Evolutionary conservation across 2,113 vertebrate species (phyloP).

Genomic region (Tricholaema leucomelas): DNA sequence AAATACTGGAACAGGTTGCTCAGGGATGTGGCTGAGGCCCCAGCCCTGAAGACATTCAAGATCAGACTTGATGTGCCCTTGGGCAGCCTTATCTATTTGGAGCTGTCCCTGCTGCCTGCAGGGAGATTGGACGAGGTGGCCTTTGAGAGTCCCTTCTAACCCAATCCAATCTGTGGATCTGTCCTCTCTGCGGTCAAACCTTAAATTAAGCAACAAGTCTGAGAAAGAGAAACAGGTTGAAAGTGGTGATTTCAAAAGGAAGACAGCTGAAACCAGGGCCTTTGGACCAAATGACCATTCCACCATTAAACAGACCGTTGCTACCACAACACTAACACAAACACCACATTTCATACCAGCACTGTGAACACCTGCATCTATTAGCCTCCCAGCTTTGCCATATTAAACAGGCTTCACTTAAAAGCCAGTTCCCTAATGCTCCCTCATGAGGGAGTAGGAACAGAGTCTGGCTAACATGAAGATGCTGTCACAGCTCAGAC

Average conservation of each 20-base stretch:
- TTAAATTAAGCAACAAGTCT: background rate
- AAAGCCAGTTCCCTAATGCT: background rate
- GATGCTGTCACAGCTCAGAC: constrained; percentile 39
- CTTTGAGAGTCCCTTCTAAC: no score
- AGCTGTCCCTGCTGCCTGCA: no score
- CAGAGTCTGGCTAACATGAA: background rate
- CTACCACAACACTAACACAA: constrained; percentile 66
- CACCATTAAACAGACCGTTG: constrained; percentile 15
- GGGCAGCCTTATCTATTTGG: no score
- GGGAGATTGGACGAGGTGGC: no score
- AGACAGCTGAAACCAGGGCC: constrained; percentile 31
- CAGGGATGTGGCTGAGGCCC: no score
- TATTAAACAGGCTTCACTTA: constrained; percentile 38
- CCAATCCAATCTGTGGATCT: no score
- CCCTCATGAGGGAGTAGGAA: background rate
- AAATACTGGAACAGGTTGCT: no score
- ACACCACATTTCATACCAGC: constrained; percentile 49
- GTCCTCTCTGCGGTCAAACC: background rate
- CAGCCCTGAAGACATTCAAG: no score
- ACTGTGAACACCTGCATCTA: constrained; percentile 44
- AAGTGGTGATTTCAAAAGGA: background rate
- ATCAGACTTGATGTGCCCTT: no score
- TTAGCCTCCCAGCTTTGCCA: constrained; percentile 34
- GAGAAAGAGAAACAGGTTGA: constrained; percentile 1
- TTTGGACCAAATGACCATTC: constrained; percentile 21